These are phyloP conservation scores for Chinchilla lanigera DNA, from an alignment of 2,113 vertebrate species.

Conservation along the genomic window DNA sequence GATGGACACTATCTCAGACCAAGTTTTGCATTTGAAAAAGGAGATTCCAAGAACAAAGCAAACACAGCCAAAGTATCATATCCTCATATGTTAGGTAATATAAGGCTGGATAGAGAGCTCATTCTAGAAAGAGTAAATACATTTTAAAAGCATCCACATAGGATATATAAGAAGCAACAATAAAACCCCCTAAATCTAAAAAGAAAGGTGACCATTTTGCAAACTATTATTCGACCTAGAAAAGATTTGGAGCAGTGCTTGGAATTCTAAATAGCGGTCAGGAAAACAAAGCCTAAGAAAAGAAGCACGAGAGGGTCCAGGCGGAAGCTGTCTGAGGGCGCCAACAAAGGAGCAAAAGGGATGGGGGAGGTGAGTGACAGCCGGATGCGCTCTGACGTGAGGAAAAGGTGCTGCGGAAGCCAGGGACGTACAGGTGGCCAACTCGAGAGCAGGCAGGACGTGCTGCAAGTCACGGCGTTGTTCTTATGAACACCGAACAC, in stretches of 20 bases:
- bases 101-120: not conserved
- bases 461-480: not conserved
- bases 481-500: not conserved
- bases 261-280: not conserved
- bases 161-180: not conserved
- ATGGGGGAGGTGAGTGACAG: not conserved
- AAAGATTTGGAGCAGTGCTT: not conserved
- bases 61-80: not conserved
- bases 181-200: not conserved
- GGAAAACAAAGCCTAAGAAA: not conserved
- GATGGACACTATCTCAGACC: not conserved
- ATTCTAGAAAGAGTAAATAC: conserved; percentile 13
- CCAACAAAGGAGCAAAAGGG: not conserved
- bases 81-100: not conserved
- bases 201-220: not conserved
- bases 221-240: not conserved
- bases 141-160: not conserved
- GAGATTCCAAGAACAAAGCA: not conserved
- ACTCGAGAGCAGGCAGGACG: fast-evolving
- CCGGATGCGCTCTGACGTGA: fast-evolving
- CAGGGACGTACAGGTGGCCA: not conserved
- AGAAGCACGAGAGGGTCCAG: not conserved
- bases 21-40: not conserved
- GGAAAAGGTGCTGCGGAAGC: not conserved
- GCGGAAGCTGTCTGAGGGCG: not conserved